Evolutionary conservation across 2,113 vertebrate species (phyloP).

Genomic region (Oncorhynchus clarkii): DNA sequence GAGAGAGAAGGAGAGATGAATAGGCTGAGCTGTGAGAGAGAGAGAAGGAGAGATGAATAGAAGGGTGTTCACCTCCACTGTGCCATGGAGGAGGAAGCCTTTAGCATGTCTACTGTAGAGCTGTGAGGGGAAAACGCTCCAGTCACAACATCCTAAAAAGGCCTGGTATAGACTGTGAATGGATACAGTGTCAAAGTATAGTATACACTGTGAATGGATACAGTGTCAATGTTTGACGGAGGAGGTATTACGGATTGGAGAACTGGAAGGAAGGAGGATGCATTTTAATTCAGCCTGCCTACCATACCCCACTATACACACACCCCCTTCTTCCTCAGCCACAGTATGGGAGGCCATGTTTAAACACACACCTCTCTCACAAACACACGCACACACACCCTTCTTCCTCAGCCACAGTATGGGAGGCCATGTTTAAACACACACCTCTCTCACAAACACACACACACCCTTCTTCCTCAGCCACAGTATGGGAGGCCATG

Average conservation of each 20-base stretch:
- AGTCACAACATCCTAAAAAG: no score
- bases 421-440: conserved; percentile 3
- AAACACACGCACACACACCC: background rate
- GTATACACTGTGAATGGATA: no score
- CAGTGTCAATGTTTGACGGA: background rate
- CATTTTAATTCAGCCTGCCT: conserved; percentile 12
- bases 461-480: background rate
- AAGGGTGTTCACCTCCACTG: conserved; percentile 13
- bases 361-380: background rate
- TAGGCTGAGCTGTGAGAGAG: background rate
- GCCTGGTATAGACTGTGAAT: no score
- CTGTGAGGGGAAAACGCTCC: no score
- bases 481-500: conserved; percentile 1
- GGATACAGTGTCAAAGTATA: no score
- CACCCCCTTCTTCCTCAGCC: background rate
- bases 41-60: no score
- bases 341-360: conserved; percentile 3
- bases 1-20: conserved; percentile 13
- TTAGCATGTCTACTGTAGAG: conserved; percentile 3
- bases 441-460: background rate
- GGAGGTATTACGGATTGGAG: conserved; percentile 1
- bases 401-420: background rate
- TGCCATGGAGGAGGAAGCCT: conserved; percentile 39
- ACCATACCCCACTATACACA: no score
- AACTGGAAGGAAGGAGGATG: background rate